phyloP scores from a whole-genome alignment of 2,113 vertebrate species.

The Tragelaphus imberbis region DNA sequence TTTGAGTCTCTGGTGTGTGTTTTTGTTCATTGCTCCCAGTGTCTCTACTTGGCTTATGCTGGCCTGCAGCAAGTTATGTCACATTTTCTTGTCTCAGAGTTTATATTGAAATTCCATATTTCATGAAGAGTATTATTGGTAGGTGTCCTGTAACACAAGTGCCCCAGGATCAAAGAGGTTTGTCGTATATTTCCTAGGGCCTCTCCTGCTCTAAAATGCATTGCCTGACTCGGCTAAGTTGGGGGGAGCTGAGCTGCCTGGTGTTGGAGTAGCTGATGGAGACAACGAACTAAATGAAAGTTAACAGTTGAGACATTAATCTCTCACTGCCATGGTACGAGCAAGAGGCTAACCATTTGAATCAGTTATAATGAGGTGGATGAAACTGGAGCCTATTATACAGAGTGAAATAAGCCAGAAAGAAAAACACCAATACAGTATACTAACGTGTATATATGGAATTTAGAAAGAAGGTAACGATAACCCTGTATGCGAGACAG shows the following conservation, averaged over 20 bases:
- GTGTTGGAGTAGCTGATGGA: not conserved
- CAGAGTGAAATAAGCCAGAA: no score
- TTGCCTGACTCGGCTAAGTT: not conserved
- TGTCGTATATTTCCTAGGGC: not conserved
- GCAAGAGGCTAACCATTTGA: not conserved
- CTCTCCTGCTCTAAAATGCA: not conserved
- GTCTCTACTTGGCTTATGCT: not conserved
- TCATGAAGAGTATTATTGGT: not conserved
- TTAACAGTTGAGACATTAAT: no score
- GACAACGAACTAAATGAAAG: no score
- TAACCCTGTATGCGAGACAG: no score
- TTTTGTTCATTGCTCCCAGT: not conserved
- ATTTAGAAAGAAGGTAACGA: no score
- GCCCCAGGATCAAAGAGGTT: not conserved
- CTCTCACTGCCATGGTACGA: not conserved
- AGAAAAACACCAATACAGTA: no score
- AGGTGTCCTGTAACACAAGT: not conserved
- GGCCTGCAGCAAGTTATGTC: not conserved
- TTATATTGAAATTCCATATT: not conserved
- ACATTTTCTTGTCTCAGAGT: not conserved
- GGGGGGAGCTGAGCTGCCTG: not conserved
- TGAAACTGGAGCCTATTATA: no score
- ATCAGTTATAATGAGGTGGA: no score
- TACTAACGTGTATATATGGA: no score
- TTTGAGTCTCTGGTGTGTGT: not conserved